Conservation (phyloP, 2,797 vertebrate genomes). For the Alexandromys oeconomus region DNA sequence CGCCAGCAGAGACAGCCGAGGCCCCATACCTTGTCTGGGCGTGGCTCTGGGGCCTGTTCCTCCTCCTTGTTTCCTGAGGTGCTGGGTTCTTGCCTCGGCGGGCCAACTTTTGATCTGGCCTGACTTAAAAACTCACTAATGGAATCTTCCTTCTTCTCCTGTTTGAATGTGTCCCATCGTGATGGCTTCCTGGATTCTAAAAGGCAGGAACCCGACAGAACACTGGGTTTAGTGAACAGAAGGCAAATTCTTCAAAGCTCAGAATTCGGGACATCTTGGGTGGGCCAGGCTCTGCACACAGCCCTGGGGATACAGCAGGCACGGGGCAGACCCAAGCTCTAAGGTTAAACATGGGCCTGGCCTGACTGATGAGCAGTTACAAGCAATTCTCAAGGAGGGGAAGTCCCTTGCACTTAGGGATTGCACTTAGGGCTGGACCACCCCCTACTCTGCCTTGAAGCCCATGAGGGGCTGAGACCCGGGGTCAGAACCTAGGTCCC, state of each 20-base stretch:
- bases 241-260: not conserved
- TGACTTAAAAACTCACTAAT: slow-evolving; percentile 90
- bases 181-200: slow-evolving; percentile 91
- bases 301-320: no score
- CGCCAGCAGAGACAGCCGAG: not conserved
- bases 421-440: not conserved
- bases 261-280: not conserved
- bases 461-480: not conserved
- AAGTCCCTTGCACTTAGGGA: not conserved
- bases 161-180: slow-evolving; percentile 93
- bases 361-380: not conserved
- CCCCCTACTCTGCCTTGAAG: not conserved
- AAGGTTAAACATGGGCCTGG: not conserved
- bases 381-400: not conserved
- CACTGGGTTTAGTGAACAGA: not conserved
- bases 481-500: not conserved
- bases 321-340: not conserved
- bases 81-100: slow-evolving; percentile 79
- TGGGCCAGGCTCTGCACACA: not conserved
- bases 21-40: slow-evolving; percentile 79
- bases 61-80: slow-evolving; percentile 54
- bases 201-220: slow-evolving; percentile 59
- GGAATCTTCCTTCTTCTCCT: slow-evolving; percentile 89
- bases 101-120: slow-evolving; percentile 87
- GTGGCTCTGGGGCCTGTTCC: not conserved